phyloP scores from a whole-genome alignment of 2,888 invertebrate genomes.

The Villa cingulata region DNA sequence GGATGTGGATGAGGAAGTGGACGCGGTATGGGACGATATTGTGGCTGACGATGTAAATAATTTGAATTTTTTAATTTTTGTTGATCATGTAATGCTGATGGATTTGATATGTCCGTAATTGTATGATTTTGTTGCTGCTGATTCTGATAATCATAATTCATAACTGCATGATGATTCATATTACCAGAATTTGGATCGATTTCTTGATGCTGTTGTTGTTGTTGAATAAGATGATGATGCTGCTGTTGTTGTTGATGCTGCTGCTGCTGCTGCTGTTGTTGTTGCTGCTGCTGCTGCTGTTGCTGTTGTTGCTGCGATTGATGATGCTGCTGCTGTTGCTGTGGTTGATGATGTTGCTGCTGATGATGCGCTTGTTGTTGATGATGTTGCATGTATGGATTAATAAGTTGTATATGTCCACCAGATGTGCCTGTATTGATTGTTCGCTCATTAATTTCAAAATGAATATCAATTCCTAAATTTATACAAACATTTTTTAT shows the following conservation, averaged over 20 bases:
- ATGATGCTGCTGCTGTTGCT: slow-evolving; percentile 28
- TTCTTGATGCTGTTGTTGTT: slow-evolving; percentile 3
- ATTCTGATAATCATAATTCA: slow-evolving; percentile 13
- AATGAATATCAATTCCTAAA: slow-evolving; percentile 33
- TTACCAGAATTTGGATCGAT: slow-evolving; percentile 11
- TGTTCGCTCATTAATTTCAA: slow-evolving; percentile 25
- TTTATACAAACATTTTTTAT: too few species aligned
- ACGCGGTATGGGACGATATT: slow-evolving; percentile 29
- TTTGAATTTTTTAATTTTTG: too few species aligned
- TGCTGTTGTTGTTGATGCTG: slow-evolving; percentile 26
- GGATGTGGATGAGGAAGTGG: slow-evolving; percentile 6
- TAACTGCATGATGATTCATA: slow-evolving; percentile 10
- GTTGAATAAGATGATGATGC: slow-evolving; percentile 20
- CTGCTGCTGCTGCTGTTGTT: slow-evolving; percentile 24
- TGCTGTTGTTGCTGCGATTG: slow-evolving; percentile 27
- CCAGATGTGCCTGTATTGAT: slow-evolving; percentile 22
- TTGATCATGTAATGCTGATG: slow-evolving; percentile 18
- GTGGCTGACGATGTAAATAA: slow-evolving; percentile 29
- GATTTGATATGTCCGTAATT: slow-evolving; percentile 15
- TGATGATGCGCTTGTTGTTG: slow-evolving; percentile 21
- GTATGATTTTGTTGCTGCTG: slow-evolving; percentile 14
- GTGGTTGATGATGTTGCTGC: slow-evolving; percentile 23
- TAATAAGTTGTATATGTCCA: slow-evolving; percentile 9
- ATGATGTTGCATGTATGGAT: slow-evolving; percentile 1
- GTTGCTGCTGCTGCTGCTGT: slow-evolving; percentile 17